Evolutionary conservation across 2,888 invertebrate genomes (phyloP), one percentile per base, ranked within the genome.

Genomic region (Ichneumon xanthorius): DNA sequence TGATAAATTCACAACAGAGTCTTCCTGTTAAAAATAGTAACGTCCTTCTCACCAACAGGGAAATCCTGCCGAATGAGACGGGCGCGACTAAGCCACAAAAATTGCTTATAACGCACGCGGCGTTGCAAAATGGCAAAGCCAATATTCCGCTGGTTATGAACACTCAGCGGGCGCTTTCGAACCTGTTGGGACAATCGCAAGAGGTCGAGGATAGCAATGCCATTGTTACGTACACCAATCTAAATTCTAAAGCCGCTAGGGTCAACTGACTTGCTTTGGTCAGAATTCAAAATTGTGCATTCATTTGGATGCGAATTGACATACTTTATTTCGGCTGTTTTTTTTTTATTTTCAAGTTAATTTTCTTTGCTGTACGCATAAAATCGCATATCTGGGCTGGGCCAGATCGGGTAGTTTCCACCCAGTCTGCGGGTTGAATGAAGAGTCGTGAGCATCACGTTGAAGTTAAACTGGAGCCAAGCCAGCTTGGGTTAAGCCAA

Each of bases 61-160:
- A 82, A n/a, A 73, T 61, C 22, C 30, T 61, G 4, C 22, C 33
- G 0, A 65, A 75, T 22, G 80, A 84, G 1, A 40, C n/a, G 2
- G 58, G 33, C 7, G 14, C 50, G 6, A n/a, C 73, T 2, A 87
- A 67, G 19, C 19, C 72, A 4, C 87, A 90, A 14, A 93, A 92
- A 79, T 79, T 92, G 40, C 89, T 91, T 45, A 91, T 90, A 76
- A 90, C 87, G 63, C 91, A 92, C 65, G 88, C 91, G 0, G 91
- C 84, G 58, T 80, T 93, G 50, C 92, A 92, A 80, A 91, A 88
- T 26, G 89, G 90, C 16, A 93, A 91, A 84, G 92, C 93, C 0
- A 93, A 94, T 85, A 93, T 93, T 84, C 93, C 94, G 3, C 85
- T 93, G 70, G 92, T 92, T 50, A 93, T 93, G 86, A 93, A 93